These are phyloP conservation scores for Pseudorhombus dupliciocellatus DNA, from an alignment of 2,113 vertebrate species.

Conservation along the genomic window DNA sequence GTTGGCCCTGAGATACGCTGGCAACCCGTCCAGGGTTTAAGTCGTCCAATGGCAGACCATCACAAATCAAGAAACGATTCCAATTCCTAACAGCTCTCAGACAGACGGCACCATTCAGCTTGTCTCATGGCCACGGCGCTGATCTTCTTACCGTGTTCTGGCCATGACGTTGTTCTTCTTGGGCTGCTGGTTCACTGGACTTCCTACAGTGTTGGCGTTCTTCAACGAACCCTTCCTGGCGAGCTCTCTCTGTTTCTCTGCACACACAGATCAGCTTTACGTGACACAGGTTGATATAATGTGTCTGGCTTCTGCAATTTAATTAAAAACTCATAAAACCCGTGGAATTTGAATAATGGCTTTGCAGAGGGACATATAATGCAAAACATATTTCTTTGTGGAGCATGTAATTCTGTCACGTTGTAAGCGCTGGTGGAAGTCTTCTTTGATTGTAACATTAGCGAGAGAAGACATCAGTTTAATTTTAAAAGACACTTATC, in stretches of 20 bases:
- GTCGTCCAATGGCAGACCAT: background rate
- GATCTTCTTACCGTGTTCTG: constrained; percentile 88
- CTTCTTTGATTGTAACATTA: background rate
- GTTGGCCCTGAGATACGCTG: background rate
- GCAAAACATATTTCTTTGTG: background rate
- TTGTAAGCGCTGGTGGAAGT: background rate
- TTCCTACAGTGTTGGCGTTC: constrained; percentile 88
- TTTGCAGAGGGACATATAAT: background rate
- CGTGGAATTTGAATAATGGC: background rate
- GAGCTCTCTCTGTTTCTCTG: constrained; percentile 98
- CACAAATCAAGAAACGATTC: too few species aligned
- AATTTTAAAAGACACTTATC: constrained; percentile 2
- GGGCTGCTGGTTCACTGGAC: constrained; percentile 97
- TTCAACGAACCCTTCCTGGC: constrained; percentile 96
- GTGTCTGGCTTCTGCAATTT: background rate
- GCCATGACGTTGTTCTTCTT: constrained; percentile 99
- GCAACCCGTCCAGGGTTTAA: background rate
- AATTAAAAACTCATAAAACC: background rate
- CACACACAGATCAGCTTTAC: constrained; percentile 14
- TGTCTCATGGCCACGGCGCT: background rate
- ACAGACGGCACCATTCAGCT: background rate
- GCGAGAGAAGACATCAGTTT: background rate
- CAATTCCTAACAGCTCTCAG: too few species aligned
- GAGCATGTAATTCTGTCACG: background rate
- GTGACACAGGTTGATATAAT: background rate